Percentiles rank a stretch among this genome's conserved stretches.
Evolutionary conservation across 2,888 invertebrate genomes (phyloP).

Genomic region (Hesperia comma): DNA sequence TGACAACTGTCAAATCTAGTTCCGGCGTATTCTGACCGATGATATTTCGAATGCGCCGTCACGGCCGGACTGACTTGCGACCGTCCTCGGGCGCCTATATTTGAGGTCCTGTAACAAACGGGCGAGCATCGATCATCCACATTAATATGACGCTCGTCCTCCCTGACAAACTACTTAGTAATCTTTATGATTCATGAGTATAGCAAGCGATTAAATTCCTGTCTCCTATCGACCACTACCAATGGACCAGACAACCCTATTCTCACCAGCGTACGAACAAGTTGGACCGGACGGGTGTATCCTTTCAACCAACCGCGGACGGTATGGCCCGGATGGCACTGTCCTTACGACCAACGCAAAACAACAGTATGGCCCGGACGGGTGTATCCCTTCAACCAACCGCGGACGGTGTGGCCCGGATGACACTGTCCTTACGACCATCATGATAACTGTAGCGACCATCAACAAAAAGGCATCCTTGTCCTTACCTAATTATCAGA

Average conservation of each 20-base stretch:
- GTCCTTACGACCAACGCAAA: constrained; percentile 14
- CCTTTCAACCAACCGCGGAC: constrained; percentile 18
- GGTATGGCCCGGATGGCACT: constrained; percentile 12
- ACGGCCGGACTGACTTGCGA: not conserved
- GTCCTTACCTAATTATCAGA: not conserved
- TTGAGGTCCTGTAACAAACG: not conserved
- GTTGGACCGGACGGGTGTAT: constrained; percentile 10
- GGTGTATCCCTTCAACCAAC: constrained; percentile 11
- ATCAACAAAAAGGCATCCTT: constrained; percentile 15
- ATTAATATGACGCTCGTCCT: not conserved
- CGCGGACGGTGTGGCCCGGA: constrained; percentile 14
- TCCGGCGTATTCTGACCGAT: no score
- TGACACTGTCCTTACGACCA: constrained; percentile 15
- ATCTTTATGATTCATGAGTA: not conserved
- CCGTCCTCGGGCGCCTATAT: not conserved
- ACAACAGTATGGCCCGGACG: constrained; percentile 19
- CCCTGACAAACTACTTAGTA: no score
- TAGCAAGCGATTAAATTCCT: not conserved
- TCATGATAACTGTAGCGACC: no score
- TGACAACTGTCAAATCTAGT: no score
- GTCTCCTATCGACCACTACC: constrained; percentile 32
- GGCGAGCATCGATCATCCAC: constrained; percentile 2
- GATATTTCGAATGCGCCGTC: not conserved
- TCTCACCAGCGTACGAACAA: constrained; percentile 4
- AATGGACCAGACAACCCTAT: constrained; percentile 9